A percentile compares a stretch with the other conserved stretches of the same genome.
Evolutionary conservation across 2,888 invertebrate species (phyloP).

Genomic region (Hemicrepidius hirtus): DNA sequence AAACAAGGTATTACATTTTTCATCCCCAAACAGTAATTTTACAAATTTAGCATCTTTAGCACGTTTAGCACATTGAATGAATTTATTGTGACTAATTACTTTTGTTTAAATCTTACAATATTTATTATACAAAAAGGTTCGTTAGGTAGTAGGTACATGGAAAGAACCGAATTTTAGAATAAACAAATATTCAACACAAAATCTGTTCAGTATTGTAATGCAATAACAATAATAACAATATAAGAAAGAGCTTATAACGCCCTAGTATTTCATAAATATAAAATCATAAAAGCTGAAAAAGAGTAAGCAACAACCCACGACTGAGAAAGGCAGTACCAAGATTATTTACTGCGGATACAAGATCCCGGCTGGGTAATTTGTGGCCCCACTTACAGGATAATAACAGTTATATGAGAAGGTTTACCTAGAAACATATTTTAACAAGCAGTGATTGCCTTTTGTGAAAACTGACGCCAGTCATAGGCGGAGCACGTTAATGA

Average conservation of each 20-base stretch:
- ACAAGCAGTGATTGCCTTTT: slow-evolving; percentile 48
- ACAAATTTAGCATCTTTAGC: too few relatives aligned
- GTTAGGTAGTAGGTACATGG: too few relatives aligned
- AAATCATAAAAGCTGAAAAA: not conserved
- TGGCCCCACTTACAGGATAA: slow-evolving; percentile 53
- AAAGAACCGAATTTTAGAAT: too few relatives aligned
- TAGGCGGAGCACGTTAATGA: slow-evolving; percentile 38
- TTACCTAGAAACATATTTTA: slow-evolving; percentile 62
- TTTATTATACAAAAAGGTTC: too few relatives aligned
- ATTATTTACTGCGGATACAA: slow-evolving; percentile 54
- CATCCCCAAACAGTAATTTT: too few relatives aligned
- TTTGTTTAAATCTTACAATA: too few relatives aligned
- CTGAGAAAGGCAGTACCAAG: slow-evolving; percentile 13
- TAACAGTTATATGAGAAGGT: slow-evolving; percentile 60
- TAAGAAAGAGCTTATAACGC: not conserved
- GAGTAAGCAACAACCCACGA: slow-evolving; percentile 12
- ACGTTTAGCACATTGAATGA: too few relatives aligned
- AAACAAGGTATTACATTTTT: too few relatives aligned
- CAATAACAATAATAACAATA: too few relatives aligned
- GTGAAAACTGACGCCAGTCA: slow-evolving; percentile 43
- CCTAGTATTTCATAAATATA: not conserved
- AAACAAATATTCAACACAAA: too few relatives aligned
- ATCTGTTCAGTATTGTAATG: too few relatives aligned
- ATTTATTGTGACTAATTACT: too few relatives aligned
- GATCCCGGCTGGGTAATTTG: slow-evolving; percentile 59